phyloP scores from a whole-genome alignment of 2,888 invertebrate genomes.

The Tetropium fuscum region DNA sequence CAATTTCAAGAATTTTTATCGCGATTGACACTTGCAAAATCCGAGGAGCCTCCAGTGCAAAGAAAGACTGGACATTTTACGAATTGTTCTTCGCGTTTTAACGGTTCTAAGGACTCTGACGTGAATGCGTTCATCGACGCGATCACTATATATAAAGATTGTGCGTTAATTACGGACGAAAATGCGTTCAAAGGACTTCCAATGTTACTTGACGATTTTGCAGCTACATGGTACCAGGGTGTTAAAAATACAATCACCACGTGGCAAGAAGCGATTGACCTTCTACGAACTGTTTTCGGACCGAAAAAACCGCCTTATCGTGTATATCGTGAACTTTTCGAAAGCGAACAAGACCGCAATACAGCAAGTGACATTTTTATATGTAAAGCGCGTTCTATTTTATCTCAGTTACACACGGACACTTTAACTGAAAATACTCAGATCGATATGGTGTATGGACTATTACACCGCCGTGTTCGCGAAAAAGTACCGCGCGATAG shows the following conservation, averaged over 20 bases:
- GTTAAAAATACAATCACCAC: slow-evolving; percentile 23
- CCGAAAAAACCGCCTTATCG: slow-evolving; percentile 21
- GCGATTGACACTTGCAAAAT: background rate
- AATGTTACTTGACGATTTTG: slow-evolving; percentile 29
- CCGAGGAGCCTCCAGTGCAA: background rate
- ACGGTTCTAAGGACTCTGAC: slow-evolving; percentile 10
- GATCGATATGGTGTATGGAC: slow-evolving; percentile 24
- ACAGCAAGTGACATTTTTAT: slow-evolving; percentile 13
- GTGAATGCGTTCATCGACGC: slow-evolving; percentile 23
- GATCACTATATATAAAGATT: slow-evolving; percentile 19
- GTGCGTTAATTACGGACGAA: slow-evolving; percentile 25
- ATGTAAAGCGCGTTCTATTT: slow-evolving; percentile 17
- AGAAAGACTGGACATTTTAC: background rate
- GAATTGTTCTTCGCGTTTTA: slow-evolving; percentile 10
- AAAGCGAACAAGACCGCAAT: slow-evolving; percentile 12
- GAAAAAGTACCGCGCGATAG: slow-evolving; percentile 20
- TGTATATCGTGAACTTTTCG: slow-evolving; percentile 20
- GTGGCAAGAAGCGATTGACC: slow-evolving; percentile 16
- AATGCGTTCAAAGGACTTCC: slow-evolving; percentile 32
- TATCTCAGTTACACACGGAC: slow-evolving; percentile 17
- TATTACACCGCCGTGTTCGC: slow-evolving; percentile 17
- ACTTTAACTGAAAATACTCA: slow-evolving; percentile 10
- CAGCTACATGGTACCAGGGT: slow-evolving; percentile 32
- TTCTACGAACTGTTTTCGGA: slow-evolving; percentile 27
- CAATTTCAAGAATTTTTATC: background rate